A percentile compares a stretch with the other conserved stretches of the same genome.
phyloP scores from a whole-genome alignment of 2,113 vertebrate species.

The Oreochromis niloticus region DNA sequence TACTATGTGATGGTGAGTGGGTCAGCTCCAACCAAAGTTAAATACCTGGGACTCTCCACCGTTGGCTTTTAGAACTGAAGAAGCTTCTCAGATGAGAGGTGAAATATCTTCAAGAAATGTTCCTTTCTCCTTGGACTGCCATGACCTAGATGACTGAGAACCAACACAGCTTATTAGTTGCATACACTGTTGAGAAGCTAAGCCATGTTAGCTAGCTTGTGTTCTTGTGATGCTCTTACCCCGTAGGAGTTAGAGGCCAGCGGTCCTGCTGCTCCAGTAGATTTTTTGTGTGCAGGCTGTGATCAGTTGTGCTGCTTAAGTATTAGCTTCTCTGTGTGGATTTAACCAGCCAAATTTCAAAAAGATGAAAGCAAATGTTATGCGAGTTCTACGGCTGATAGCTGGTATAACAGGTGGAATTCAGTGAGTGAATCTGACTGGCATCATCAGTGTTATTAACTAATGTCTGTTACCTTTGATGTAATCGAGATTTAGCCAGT shows the following conservation, averaged over 20 bases:
- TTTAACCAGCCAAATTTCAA: neutral
- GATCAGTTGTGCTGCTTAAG: neutral
- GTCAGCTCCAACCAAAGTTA: neutral
- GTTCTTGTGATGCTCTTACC: neutral
- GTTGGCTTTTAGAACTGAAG: neutral
- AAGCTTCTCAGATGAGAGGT: no score
- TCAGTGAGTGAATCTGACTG: neutral
- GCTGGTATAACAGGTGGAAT: neutral
- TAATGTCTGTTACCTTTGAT: neutral
- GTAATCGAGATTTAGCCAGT: neutral
- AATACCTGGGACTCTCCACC: neutral
- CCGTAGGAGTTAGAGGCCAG: neutral
- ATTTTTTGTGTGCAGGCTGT: neutral
- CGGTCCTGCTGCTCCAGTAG: neutral
- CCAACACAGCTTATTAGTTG: neutral
- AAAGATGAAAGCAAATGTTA: neutral
- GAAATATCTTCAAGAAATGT: no score
- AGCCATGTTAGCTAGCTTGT: neutral
- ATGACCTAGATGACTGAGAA: neutral
- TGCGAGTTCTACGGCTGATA: neutral
- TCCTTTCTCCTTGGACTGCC: neutral
- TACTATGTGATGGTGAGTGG: neutral
- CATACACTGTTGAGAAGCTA: neutral
- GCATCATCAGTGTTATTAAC: accelerated
- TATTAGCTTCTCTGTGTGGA: neutral